Evolutionary conservation across 2,113 vertebrate species (phyloP).

Genomic region (Chunga burmeisteri): DNA sequence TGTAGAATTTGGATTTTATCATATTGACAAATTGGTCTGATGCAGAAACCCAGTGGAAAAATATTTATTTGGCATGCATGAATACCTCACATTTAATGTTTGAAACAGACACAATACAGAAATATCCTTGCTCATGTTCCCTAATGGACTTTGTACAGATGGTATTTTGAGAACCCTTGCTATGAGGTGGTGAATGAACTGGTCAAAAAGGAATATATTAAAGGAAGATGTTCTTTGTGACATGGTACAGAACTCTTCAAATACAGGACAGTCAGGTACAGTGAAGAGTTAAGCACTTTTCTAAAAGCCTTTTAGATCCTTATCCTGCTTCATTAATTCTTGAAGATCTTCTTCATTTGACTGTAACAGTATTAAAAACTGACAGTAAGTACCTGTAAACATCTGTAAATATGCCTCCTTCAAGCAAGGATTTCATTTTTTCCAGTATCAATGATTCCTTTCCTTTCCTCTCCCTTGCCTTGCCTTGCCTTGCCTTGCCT

Average conservation of each 20-base stretch:
- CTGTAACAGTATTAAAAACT: not conserved
- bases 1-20: not conserved
- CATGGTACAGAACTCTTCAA: not conserved
- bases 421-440: not conserved
- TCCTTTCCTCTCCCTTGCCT: fast-evolving
- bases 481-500: too few relatives aligned
- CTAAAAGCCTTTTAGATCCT: not conserved
- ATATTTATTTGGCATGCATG: not conserved
- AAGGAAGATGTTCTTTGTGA: not conserved
- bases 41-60: not conserved
- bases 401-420: not conserved
- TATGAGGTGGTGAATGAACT: not conserved
- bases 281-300: not conserved
- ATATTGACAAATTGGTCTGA: not conserved
- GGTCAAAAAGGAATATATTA: not conserved
- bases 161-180: not conserved
- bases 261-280: not conserved
- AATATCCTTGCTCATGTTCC: not conserved
- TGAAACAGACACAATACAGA: not conserved
- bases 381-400: not conserved
- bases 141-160: not conserved
- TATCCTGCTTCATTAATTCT: not conserved
- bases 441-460: not conserved
- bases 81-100: not conserved
- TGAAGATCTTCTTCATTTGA: not conserved